Evolutionary conservation across 1,140 invertebrate species (phyloP).

Genomic region (Saccostrea glomerata): DNA sequence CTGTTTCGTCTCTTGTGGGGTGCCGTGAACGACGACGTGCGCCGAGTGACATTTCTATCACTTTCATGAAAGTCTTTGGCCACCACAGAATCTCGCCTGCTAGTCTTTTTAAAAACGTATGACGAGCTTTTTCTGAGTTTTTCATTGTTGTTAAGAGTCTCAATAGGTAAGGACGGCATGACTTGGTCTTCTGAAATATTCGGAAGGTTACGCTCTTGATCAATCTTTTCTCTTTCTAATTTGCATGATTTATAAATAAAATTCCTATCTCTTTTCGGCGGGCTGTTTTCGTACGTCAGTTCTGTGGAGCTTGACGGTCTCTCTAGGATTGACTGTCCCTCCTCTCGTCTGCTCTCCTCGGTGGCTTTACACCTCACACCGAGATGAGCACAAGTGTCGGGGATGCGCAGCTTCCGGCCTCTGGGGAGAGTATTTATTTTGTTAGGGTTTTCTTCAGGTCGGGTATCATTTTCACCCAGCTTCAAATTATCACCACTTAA

Average conservation of each 20-base stretch:
- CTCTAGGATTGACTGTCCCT: not conserved
- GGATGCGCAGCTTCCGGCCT: not conserved
- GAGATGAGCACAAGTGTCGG: not conserved
- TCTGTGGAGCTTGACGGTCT: not conserved
- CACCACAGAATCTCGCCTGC: not conserved
- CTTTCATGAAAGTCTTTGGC: not conserved
- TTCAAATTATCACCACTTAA: not conserved
- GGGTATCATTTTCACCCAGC: not conserved
- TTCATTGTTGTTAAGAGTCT: conserved; percentile 13
- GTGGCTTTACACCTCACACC: not conserved
- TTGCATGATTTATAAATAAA: conserved; percentile 35
- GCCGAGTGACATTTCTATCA: not conserved
- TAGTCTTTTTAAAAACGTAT: not conserved
- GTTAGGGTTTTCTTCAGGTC: not conserved
- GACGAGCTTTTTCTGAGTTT: conserved; percentile 10
- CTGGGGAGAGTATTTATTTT: not conserved
- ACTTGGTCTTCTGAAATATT: conserved; percentile 1
- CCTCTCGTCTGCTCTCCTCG: not conserved
- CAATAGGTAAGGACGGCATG: conserved; percentile 21
- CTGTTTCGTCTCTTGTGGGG: conserved; percentile 16
- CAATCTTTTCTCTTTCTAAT: conserved; percentile 28
- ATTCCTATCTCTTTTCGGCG: conserved; percentile 20
- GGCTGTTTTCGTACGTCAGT: conserved; percentile 20
- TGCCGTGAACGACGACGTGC: not conserved
- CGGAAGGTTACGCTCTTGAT: conserved; percentile 21